Conservation (phyloP, 2,113 vertebrate species). For the Triplophysa rosa region DNA sequence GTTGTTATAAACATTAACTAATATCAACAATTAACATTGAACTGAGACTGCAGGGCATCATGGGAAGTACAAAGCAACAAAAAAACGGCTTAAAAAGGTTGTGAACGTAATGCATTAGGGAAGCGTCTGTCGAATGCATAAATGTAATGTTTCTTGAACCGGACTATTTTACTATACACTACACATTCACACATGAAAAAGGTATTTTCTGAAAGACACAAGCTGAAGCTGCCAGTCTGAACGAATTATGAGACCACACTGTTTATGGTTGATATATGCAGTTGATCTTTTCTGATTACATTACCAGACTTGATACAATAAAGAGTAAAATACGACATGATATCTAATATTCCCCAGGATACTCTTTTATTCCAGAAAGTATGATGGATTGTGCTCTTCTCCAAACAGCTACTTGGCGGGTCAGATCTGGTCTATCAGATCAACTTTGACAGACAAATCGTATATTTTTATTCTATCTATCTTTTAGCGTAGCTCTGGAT, state of each 20-base stretch:
- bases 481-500: conserved; percentile 29
- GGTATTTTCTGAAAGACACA: background rate
- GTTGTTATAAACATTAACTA: background rate
- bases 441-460: conserved; percentile 3
- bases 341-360: background rate
- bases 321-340: conserved; percentile 6
- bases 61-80: background rate
- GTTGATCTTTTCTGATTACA: background rate
- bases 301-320: conserved; percentile 24
- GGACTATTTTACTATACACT: background rate
- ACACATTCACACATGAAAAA: background rate
- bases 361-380: conserved; percentile 9
- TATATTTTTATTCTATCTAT: conserved; percentile 1
- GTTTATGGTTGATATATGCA: background rate
- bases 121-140: no score
- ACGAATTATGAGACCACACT: background rate
- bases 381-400: conserved; percentile 26
- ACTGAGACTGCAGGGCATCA: background rate
- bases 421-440: conserved; percentile 6
- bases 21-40: conserved; percentile 4
- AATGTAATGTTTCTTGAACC: no score
- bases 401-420: background rate
- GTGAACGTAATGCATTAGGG: background rate
- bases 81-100: background rate
- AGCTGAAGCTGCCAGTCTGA: background rate